Conservation (phyloP, 2,888 invertebrate genomes). For the Mythimna ferrago region DNA sequence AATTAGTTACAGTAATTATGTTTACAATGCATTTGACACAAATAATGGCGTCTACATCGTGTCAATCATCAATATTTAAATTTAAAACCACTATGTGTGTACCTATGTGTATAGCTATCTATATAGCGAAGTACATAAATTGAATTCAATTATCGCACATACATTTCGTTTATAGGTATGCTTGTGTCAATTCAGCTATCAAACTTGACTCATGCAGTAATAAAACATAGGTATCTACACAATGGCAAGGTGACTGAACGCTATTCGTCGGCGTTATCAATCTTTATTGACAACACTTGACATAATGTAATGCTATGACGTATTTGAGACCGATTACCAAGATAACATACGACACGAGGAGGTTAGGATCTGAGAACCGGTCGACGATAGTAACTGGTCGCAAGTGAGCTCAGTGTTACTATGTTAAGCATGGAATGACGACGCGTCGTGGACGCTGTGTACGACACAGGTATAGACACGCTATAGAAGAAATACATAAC, state of each 20-base stretch:
- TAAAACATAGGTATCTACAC: slow-evolving; percentile 52
- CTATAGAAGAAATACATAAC: slow-evolving; percentile 28
- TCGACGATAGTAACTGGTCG: slow-evolving; percentile 34
- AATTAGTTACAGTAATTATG: slow-evolving; percentile 17
- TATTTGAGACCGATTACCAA: slow-evolving; percentile 40
- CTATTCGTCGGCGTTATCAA: slow-evolving; percentile 60
- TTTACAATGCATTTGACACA: slow-evolving; percentile 8
- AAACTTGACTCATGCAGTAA: slow-evolving; percentile 38
- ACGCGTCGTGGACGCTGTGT: slow-evolving; percentile 60
- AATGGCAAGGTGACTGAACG: slow-evolving; percentile 64
- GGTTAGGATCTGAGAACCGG: slow-evolving; percentile 63
- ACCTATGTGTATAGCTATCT: not conserved
- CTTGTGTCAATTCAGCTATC: slow-evolving; percentile 51
- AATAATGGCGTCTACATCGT: slow-evolving; percentile 29
- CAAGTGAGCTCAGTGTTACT: slow-evolving; percentile 65
- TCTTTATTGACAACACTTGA: slow-evolving; percentile 60
- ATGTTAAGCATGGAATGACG: slow-evolving; percentile 65
- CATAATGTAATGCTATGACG: slow-evolving; percentile 61
- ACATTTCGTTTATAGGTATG: slow-evolving; percentile 39
- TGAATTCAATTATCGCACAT: slow-evolving; percentile 35
- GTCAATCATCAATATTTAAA: slow-evolving; percentile 20
- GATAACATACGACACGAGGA: slow-evolving; percentile 48
- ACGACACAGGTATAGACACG: slow-evolving; percentile 15
- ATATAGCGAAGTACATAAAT: slow-evolving; percentile 34
- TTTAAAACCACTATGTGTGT: slow-evolving; percentile 16